phyloP scores from a whole-genome alignment of 2,888 invertebrate species.

The Falcaria lacertinaria region DNA sequence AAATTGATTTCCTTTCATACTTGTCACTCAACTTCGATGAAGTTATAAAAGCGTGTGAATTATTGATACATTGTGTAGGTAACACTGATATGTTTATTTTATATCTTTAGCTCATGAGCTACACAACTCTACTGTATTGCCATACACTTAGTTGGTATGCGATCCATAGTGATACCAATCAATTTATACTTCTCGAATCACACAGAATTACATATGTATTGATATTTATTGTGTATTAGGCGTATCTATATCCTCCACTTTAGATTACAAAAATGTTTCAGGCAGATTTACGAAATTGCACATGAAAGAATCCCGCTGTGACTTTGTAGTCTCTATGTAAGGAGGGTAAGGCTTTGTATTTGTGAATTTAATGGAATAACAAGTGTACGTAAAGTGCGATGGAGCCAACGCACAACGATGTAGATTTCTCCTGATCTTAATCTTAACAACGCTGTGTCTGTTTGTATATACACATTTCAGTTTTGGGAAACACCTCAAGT shows the following conservation, averaged over 20 bases:
- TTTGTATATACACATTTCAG: neutral
- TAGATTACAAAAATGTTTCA: neutral
- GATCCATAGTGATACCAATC: no score
- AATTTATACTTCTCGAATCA: no score
- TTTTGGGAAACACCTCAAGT: neutral
- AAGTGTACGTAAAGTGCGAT: neutral
- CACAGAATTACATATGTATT: no score
- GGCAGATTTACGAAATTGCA: neutral
- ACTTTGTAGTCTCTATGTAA: neutral
- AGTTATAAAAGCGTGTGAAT: no score
- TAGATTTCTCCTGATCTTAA: neutral
- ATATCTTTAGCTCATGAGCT: no score
- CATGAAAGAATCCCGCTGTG: neutral
- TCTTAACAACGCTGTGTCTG: neutral
- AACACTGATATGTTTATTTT: no score
- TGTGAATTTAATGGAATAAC: neutral
- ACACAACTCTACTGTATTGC: no score
- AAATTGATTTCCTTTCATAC: no score
- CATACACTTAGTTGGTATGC: no score
- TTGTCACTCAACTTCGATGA: no score
- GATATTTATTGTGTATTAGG: no score
- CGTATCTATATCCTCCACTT: neutral
- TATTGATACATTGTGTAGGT: no score
- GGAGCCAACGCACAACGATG: neutral
- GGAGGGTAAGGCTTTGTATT: neutral